phyloP scores from a whole-genome alignment of 1,140 invertebrate genomes.

The Tribolium madens region DNA sequence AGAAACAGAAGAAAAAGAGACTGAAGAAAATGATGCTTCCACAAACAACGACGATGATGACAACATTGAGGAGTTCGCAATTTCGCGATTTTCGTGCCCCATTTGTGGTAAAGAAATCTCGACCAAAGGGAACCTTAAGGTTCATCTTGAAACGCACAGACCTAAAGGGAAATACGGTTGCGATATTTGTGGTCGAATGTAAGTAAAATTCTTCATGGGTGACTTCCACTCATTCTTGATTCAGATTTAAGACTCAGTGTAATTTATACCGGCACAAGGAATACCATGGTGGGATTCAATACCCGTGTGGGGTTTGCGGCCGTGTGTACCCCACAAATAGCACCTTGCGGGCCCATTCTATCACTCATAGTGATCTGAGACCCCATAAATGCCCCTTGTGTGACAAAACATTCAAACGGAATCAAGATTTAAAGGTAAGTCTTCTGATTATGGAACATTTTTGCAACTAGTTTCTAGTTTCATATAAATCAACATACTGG shows the following conservation, averaged over 20 bases:
- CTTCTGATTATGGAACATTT: conserved; percentile 2
- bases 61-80: conserved; percentile 13
- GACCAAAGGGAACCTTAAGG: conserved; percentile 74
- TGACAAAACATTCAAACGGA: conserved; percentile 81
- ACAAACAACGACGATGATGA: conserved; percentile 38
- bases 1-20: conserved; percentile 45
- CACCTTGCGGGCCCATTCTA: conserved; percentile 77
- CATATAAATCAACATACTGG: conserved; percentile 86
- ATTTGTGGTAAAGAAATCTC: conserved; percentile 74
- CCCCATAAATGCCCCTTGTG: conserved; percentile 79
- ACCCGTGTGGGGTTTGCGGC: conserved; percentile 76
- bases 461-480: conserved; percentile 67
- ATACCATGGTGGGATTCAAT: conserved; percentile 75
- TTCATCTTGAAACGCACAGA: conserved; percentile 75
- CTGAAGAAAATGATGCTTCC: conserved; percentile 39
- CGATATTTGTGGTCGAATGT: conserved; percentile 78
- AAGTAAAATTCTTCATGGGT: conserved; percentile 63
- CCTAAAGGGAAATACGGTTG: conserved; percentile 75
- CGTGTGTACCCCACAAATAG: conserved; percentile 79
- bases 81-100: conserved; percentile 66
- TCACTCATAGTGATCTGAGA: conserved; percentile 77
- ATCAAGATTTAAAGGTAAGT: conserved; percentile 78
- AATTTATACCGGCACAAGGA: conserved; percentile 77
- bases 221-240: conserved; percentile 53
- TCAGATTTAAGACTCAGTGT: conserved; percentile 77